A percentile compares a stretch with the other conserved stretches of the same genome.
These are phyloP conservation scores for Irena cyanogastra DNA, from an alignment of 2,113 vertebrate species.

Conservation along the genomic window DNA sequence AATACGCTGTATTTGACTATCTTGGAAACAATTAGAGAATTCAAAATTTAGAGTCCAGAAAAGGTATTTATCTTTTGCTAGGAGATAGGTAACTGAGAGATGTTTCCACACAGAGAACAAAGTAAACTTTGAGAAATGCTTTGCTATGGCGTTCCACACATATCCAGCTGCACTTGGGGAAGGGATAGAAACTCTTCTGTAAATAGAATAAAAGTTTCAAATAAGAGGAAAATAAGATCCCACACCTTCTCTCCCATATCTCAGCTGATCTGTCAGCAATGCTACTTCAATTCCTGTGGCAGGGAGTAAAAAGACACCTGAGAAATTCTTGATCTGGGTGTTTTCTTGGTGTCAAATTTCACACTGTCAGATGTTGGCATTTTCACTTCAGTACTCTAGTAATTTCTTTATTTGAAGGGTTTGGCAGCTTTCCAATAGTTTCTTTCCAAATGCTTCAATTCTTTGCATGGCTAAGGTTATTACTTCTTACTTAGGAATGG, in stretches of 20 bases:
- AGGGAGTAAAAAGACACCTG: background rate
- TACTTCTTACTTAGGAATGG: background rate
- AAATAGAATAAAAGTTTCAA: background rate
- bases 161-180: background rate
- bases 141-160: background rate
- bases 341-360: background rate
- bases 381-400: background rate
- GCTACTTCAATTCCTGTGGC: background rate
- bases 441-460: background rate
- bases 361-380: background rate
- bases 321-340: background rate
- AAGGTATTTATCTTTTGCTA: background rate
- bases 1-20: background rate
- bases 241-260: background rate
- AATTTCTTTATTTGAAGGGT: background rate
- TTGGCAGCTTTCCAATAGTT: background rate
- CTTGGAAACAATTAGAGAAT: background rate
- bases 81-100: background rate
- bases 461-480: background rate
- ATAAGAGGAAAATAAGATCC: background rate
- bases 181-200: background rate
- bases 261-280: background rate
- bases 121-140: background rate
- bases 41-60: background rate
- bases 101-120: background rate